These are phyloP conservation scores for Octomys mimax DNA, from an alignment of 2,797 vertebrate species.

Conservation along the genomic window DNA sequence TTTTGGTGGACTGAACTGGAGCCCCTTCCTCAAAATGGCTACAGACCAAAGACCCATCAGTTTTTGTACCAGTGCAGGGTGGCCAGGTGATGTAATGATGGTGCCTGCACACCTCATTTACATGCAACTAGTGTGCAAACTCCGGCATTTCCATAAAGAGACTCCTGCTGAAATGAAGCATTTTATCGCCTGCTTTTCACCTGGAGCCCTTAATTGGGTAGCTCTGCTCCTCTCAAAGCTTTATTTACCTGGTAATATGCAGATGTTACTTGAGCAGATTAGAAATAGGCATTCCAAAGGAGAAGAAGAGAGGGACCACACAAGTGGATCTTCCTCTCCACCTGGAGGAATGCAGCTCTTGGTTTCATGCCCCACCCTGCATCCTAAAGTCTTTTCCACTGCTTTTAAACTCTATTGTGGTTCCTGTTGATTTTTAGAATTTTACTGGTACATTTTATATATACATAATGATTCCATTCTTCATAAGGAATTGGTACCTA, in stretches of 20 bases:
- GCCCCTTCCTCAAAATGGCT: conserved; percentile 53
- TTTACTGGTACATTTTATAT: not conserved
- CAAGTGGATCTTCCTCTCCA: not conserved
- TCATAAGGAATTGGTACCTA: not conserved
- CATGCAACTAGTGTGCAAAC: conserved; percentile 76
- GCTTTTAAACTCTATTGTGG: conserved; percentile 62
- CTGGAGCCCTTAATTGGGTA: conserved; percentile 79
- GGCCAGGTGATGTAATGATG: conserved; percentile 68
- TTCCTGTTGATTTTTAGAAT: conserved; percentile 63
- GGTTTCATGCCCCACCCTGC: conserved; percentile 43
- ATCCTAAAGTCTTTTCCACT: conserved; percentile 58
- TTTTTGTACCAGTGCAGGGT: not conserved
- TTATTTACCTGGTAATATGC: conserved; percentile 77
- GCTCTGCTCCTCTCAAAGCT: conserved; percentile 71
- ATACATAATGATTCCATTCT: not conserved
- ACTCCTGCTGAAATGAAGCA: conserved; percentile 75
- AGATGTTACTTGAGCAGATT: conserved; percentile 60
- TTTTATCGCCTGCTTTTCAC: conserved; percentile 75
- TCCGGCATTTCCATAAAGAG: conserved; percentile 73
- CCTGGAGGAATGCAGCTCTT: not conserved
- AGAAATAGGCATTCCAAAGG: conserved; percentile 39
- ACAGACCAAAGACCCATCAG: conserved; percentile 35
- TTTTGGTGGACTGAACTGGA: conserved; percentile 56
- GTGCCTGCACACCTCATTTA: conserved; percentile 80
- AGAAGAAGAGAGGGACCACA: conserved; percentile 12